A percentile compares a stretch with the other conserved stretches of the same genome.
Evolutionary conservation across 2,888 invertebrate species (phyloP).

Genomic region (Didymodactylos carnosus): DNA sequence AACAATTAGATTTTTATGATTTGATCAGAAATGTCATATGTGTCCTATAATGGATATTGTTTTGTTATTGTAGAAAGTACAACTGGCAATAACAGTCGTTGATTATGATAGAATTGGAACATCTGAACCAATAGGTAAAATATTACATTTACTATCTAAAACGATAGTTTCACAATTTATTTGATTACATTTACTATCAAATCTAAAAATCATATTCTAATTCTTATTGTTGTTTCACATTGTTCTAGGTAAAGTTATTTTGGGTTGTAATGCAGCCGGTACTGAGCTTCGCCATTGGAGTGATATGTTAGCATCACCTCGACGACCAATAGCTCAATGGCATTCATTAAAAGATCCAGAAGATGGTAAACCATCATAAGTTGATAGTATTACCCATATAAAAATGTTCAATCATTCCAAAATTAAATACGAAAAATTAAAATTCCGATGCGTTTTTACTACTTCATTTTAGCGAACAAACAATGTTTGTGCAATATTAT

Average conservation of each 20-base stretch:
- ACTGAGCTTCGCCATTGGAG: conserved; percentile 98
- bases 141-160: too few relatives aligned
- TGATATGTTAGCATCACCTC: conserved; percentile 95
- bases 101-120: conserved; percentile 99
- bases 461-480: too few relatives aligned
- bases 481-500: too few relatives aligned
- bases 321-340: conserved; percentile 98
- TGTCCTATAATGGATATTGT: too few relatives aligned
- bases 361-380: neutral
- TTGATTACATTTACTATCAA: too few relatives aligned
- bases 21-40: neutral
- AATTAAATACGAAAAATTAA: too few relatives aligned
- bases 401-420: neutral
- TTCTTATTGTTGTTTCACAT: too few relatives aligned
- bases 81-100: conserved; percentile 91
- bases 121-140: conserved; percentile 88
- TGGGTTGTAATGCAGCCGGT: conserved; percentile 90
- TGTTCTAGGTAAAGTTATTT: conserved; percentile 77
- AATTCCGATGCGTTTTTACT: too few relatives aligned
- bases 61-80: conserved; percentile 64
- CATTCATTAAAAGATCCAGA: conserved; percentile 55
- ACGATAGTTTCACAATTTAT: too few relatives aligned
- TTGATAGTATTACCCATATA: neutral
- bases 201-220: too few relatives aligned
- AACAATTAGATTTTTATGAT: neutral